Evolutionary conservation across 2,888 invertebrate species (phyloP).

Genomic region (Ectropis crepuscularia): DNA sequence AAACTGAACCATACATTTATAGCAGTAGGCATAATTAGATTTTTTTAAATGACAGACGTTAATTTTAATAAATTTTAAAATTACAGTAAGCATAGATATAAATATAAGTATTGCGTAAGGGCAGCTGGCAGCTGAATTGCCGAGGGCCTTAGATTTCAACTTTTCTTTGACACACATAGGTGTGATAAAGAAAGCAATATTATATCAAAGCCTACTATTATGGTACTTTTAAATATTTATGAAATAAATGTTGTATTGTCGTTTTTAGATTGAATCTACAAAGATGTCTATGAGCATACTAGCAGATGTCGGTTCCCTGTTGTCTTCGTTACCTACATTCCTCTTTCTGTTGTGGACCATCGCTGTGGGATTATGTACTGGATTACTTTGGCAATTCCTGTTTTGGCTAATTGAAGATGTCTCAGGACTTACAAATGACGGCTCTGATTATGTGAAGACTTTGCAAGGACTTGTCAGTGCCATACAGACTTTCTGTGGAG

Average conservation of each 20-base stretch:
- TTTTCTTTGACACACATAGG: no score
- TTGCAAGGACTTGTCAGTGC: slow-evolving; percentile 90
- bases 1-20: no score
- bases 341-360: slow-evolving; percentile 93
- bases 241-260: slow-evolving; percentile 4
- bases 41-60: no score
- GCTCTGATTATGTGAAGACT: slow-evolving; percentile 87
- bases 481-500: slow-evolving; percentile 93
- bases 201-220: no score
- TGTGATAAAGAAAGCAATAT: no score
- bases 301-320: slow-evolving; percentile 87
- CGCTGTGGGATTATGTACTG: slow-evolving; percentile 92
- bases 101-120: no score
- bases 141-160: no score
- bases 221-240: neutral
- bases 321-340: slow-evolving; percentile 87
- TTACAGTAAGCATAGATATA: no score
- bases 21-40: no score
- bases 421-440: slow-evolving; percentile 74
- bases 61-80: no score
- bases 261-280: slow-evolving; percentile 85
- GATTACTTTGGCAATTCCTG: slow-evolving; percentile 94
- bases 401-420: slow-evolving; percentile 94
- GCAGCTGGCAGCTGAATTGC: no score
- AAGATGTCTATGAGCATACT: slow-evolving; percentile 88